Conservation (phyloP, 2,113 vertebrate species). For the Menidia beryllina region DNA sequence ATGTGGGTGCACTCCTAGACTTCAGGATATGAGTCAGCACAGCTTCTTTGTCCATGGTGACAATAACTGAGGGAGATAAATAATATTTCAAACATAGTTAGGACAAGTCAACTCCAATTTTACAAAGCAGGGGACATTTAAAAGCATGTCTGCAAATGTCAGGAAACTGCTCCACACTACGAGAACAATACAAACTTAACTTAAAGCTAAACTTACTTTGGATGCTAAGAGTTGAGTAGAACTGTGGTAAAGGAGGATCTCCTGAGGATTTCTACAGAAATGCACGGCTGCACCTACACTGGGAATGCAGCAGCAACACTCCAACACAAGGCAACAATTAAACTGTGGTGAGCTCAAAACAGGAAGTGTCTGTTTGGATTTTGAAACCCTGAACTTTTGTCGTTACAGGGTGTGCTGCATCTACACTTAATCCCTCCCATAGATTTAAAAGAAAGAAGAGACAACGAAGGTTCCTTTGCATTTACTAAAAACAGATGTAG, state of each 20-base stretch:
- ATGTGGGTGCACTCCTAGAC: conserved; percentile 21
- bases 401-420: conserved; percentile 16
- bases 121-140: neutral
- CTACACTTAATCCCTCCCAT: neutral
- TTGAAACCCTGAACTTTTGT: conserved; percentile 9
- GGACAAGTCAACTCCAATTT: neutral
- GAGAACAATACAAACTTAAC: neutral
- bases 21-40: conserved; percentile 42
- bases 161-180: neutral
- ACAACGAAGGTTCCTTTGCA: too few relatives aligned
- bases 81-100: neutral
- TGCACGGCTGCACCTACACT: neutral
- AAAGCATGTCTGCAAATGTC: neutral
- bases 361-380: neutral
- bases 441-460: neutral
- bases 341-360: neutral
- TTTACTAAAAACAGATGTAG: too few relatives aligned
- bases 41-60: conserved; percentile 60
- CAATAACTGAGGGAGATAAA: conserved; percentile 11
- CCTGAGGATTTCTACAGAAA: neutral
- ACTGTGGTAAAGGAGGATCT: neutral
- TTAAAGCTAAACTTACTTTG: conserved; percentile 16
- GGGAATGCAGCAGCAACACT: neutral
- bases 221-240: neutral
- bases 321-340: neutral